Conservation (phyloP, 2,113 vertebrate species). For the Pionites leucogaster region DNA sequence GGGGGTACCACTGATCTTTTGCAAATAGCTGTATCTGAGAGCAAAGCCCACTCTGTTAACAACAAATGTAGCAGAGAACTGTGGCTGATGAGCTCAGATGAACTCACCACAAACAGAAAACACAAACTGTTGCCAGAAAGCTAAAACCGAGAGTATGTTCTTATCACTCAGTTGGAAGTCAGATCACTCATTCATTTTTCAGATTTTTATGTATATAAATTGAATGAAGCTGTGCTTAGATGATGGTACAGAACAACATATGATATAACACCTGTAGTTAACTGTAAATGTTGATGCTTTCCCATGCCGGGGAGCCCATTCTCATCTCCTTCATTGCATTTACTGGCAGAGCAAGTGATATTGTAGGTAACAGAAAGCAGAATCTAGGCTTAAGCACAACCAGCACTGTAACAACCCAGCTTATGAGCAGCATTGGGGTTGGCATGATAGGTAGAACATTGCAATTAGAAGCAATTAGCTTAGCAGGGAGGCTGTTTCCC, state of each 20-base stretch:
- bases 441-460: not conserved
- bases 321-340: not conserved
- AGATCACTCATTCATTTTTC: not conserved
- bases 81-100: not conserved
- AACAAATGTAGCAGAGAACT: not conserved
- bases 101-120: not conserved
- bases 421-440: accelerated
- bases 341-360: not conserved
- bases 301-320: not conserved
- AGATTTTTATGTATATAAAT: not conserved
- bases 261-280: not conserved
- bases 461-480: not conserved
- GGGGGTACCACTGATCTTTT: not conserved
- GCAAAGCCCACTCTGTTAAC: not conserved
- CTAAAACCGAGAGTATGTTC: not conserved
- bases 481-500: not conserved
- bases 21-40: not conserved
- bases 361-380: not conserved
- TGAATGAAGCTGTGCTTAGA: not conserved
- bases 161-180: not conserved
- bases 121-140: not conserved
- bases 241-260: not conserved
- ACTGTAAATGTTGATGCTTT: not conserved
- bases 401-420: not conserved
- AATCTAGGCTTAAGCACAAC: not conserved